Base-by-base conservation (phyloP, 92 coral and sea anemone genomes). In the Scolanthus callimorphus region DNA sequence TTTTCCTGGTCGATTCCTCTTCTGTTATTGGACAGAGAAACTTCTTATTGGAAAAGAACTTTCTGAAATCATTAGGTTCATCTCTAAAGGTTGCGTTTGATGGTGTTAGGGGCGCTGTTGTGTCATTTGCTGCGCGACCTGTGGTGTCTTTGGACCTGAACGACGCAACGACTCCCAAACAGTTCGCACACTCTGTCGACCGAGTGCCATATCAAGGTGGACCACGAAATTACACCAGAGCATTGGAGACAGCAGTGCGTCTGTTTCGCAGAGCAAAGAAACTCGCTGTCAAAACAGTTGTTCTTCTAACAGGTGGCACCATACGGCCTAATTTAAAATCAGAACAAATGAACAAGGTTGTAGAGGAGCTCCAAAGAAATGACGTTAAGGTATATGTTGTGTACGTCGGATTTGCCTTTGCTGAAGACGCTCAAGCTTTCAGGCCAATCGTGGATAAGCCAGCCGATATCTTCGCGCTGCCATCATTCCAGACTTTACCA, bases 1-100 rank as follows among this genome's bases (percentile, higher is more conserved):
- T 87, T 10, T 81, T 91, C 60, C 41, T 91, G 41, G 46, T 86
- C 69, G 97, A 91, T 55, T 81, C 95, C 4, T 90, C 97, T 28
- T n/a, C n/a, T n/a, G n/a, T n/a, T n/a, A n/a, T n/a, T n/a, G n/a
- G n/a, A n/a, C n/a, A n/a, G n/a, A n/a, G n/a, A n/a, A n/a, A 27
- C 47, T 25, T 62, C 26, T 21, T 13, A 27, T 25, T 51, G n/a
- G n/a, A n/a, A 31, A 49, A 71, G 70, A 22, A 39, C 85, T 6
- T 50, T 75, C 3, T 45, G 74, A 2, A 59, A 53, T n/a, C n/a
- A n/a, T n/a, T n/a, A n/a, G n/a, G n/a, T n/a, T n/a, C n/a, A n/a
- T n/a, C n/a, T n/a, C n/a, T n/a, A n/a, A n/a, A n/a, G n/a, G n/a
- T n/a, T n/a, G n/a, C n/a, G n/a, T n/a, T n/a, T n/a, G n/a, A n/a